phyloP scores from a whole-genome alignment of 2,113 vertebrate genomes.

The Donacobius atricapilla region DNA sequence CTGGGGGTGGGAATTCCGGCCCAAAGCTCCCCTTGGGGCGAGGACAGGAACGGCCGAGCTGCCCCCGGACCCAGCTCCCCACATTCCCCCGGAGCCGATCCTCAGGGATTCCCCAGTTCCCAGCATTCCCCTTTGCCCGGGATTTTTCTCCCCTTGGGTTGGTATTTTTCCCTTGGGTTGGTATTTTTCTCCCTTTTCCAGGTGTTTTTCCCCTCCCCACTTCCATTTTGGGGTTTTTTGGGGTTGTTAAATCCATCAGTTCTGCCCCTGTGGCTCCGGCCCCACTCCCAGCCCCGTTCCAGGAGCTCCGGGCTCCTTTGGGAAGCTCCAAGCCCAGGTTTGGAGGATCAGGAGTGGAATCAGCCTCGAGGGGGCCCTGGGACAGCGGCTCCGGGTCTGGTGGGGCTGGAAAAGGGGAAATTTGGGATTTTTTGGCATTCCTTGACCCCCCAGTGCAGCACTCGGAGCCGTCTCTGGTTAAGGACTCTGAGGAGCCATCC shows the following conservation, averaged over 20 bases:
- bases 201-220: too few relatives aligned
- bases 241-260: not conserved
- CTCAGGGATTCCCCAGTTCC: not conserved
- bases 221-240: not conserved
- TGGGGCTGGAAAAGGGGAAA: not conserved
- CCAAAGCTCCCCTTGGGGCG: not conserved
- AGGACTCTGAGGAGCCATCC: not conserved
- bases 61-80: not conserved
- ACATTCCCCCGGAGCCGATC: fast-evolving
- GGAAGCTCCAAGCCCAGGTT: not conserved
- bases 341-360: not conserved
- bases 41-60: fast-evolving
- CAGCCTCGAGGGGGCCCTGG: not conserved
- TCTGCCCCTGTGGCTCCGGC: not conserved
- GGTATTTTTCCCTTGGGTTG: not conserved
- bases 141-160: not conserved
- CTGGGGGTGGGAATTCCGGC: fast-evolving
- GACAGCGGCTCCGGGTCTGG: not conserved
- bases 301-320: not conserved
- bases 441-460: too few relatives aligned
- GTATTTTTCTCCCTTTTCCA: fast-evolving
- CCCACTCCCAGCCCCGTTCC: not conserved
- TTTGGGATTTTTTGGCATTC: not conserved
- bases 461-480: not conserved
- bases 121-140: not conserved